These are phyloP conservation scores for Melanophora roralis DNA, from an alignment of 2,888 invertebrate genomes.

Conservation along the genomic window DNA sequence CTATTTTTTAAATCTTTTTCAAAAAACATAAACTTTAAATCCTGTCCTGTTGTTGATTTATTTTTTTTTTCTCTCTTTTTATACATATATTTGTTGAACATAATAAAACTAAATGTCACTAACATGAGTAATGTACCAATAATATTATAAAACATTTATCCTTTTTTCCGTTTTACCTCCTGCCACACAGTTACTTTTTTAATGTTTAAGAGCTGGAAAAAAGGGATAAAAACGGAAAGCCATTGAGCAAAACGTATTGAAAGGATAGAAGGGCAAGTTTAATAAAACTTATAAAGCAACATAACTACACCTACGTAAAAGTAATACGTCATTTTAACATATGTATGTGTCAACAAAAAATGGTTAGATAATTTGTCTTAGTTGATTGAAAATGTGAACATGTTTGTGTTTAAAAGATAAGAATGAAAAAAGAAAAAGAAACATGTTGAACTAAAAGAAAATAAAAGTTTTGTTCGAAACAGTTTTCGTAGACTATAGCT, in stretches of 20 bases:
- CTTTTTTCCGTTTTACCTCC: background rate
- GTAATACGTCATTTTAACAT: slow-evolving; percentile 37
- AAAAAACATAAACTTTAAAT: no score
- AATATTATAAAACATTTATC: slow-evolving; percentile 47
- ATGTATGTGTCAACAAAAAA: background rate
- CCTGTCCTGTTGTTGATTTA: no score
- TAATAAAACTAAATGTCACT: slow-evolving; percentile 49
- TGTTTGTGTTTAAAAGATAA: no score
- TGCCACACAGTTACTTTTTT: background rate
- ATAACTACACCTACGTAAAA: background rate
- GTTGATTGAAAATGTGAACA: no score
- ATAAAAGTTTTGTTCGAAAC: no score
- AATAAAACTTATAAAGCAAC: background rate
- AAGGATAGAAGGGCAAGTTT: background rate
- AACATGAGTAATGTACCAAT: slow-evolving; percentile 47
- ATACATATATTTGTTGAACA: slow-evolving; percentile 7
- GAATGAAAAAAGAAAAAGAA: no score
- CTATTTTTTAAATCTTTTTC: background rate
- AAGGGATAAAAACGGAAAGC: background rate
- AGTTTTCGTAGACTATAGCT: no score
- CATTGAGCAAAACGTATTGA: background rate
- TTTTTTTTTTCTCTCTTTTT: no score
- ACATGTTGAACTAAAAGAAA: no score
- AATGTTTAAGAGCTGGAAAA: background rate
- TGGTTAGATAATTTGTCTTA: background rate